Evolutionary conservation across 2,113 vertebrate genomes (phyloP).

Genomic region (Hirundichthys speculiger): DNA sequence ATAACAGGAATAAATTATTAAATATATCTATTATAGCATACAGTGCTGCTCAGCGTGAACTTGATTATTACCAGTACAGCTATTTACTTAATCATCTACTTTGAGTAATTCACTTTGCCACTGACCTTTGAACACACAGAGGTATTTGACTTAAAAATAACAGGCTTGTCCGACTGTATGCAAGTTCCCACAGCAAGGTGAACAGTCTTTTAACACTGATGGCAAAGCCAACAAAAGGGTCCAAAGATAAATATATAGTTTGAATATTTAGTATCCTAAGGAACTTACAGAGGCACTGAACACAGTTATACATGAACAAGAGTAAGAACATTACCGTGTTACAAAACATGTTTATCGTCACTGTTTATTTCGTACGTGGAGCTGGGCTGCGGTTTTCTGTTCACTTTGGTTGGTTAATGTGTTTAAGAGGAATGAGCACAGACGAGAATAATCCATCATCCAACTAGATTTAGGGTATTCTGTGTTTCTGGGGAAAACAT

Average conservation of each 20-base stretch:
- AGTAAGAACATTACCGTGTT: constrained; percentile 42
- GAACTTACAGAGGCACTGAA: constrained; percentile 71
- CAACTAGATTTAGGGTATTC: constrained; percentile 7
- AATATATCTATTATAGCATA: constrained; percentile 69
- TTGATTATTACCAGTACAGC: constrained; percentile 57
- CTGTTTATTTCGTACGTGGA: constrained; percentile 21
- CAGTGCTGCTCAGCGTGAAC: constrained; percentile 42
- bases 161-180: constrained; percentile 10
- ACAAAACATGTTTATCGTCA: constrained; percentile 34
- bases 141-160: constrained; percentile 60
- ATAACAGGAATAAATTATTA: constrained; percentile 75
- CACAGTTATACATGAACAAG: constrained; percentile 45
- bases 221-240: constrained; percentile 38
- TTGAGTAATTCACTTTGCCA: constrained; percentile 50
- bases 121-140: constrained; percentile 63
- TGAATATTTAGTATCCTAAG: constrained; percentile 60
- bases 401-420: constrained; percentile 57
- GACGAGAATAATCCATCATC: neutral
- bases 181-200: constrained; percentile 34
- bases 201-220: constrained; percentile 25
- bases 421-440: constrained; percentile 23
- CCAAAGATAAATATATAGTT: constrained; percentile 56
- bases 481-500: constrained; percentile 44
- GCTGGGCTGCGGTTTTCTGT: constrained; percentile 30
- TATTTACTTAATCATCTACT: constrained; percentile 52